These are phyloP conservation scores for Omphaloscelis lunosa DNA, from an alignment of 2,888 invertebrate species.

Conservation along the genomic window DNA sequence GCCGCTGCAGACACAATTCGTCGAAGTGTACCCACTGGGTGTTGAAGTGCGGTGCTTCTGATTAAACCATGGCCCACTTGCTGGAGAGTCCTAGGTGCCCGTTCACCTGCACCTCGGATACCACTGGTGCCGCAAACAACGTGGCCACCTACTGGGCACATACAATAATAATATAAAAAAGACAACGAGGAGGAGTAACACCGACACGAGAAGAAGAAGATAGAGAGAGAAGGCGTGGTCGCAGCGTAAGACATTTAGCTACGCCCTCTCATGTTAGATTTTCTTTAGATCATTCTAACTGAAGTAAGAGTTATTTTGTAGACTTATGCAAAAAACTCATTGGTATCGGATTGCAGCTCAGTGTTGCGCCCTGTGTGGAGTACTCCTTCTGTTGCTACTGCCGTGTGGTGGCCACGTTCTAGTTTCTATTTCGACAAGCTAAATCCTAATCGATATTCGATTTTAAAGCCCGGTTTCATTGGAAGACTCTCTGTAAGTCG, in stretches of 20 bases:
- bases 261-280: neutral
- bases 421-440: slow-evolving; percentile 39
- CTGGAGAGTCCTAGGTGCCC: no score
- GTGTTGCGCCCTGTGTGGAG: neutral
- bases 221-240: no score
- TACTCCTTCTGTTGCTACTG: slow-evolving; percentile 13
- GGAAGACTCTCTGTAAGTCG: slow-evolving; percentile 2
- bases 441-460: slow-evolving; percentile 58
- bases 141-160: no score
- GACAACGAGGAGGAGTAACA: no score
- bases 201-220: no score
- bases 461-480: slow-evolving; percentile 47
- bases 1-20: no score
- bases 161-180: no score
- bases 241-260: neutral
- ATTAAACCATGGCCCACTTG: no score
- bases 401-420: neutral
- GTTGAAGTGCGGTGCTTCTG: no score
- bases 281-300: neutral
- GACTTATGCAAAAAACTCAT: neutral
- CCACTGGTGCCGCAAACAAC: no score
- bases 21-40: no score
- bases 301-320: neutral
- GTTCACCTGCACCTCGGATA: no score
- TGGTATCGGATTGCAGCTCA: neutral